Percentiles rank a stretch among this genome's conserved stretches.
Evolutionary conservation across 2,113 vertebrate species (phyloP).

Genomic region (Chaetura pelagica): DNA sequence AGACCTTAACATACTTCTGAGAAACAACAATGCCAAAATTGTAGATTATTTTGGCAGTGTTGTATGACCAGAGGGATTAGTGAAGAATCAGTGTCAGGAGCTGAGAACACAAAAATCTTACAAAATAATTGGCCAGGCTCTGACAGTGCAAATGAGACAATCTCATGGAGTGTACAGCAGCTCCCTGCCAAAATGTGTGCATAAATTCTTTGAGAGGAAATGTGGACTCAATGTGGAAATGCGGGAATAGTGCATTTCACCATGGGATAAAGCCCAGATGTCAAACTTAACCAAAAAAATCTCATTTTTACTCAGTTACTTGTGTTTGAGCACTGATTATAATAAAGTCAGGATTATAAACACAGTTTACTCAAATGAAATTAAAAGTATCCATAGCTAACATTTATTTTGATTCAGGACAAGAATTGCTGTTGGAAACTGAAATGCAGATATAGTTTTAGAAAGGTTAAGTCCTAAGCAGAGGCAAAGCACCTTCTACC

Average conservation of each 20-base stretch:
- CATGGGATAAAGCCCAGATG: neutral
- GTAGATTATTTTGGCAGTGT: neutral
- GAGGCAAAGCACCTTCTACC: neutral
- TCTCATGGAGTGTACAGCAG: neutral
- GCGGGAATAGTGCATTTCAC: neutral
- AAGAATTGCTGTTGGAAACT: neutral
- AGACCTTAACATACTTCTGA: neutral
- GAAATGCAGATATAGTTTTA: neutral
- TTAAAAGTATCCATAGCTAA: neutral
- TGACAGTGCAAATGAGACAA: neutral
- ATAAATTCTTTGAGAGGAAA: neutral
- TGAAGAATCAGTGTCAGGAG: neutral
- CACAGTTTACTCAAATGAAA: neutral
- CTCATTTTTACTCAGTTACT: neutral
- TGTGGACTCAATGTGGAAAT: neutral
- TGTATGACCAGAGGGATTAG: neutral
- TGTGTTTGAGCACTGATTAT: neutral
- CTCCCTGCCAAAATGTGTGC: neutral
- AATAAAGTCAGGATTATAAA: neutral
- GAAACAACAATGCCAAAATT: neutral
- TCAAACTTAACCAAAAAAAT: neutral
- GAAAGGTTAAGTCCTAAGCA: neutral
- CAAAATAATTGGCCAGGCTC: neutral
- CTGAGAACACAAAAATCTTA: neutral
- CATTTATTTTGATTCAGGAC: rapidly evolving